Conservation (phyloP, 2,888 invertebrate genomes). For the Scrobipalpa costella region DNA sequence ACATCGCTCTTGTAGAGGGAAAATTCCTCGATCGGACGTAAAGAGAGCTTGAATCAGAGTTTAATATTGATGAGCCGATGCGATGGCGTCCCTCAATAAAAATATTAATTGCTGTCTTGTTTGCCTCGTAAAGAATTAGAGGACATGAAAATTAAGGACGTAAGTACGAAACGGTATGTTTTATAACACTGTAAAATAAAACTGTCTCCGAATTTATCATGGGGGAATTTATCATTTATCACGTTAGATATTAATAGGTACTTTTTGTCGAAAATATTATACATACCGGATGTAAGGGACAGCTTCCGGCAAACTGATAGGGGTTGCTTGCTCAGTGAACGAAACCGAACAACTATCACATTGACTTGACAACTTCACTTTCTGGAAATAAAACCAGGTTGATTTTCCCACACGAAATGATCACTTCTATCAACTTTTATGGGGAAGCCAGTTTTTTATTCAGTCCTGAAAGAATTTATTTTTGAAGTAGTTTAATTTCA, state of each 20-base stretch:
- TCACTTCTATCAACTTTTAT: too few species aligned
- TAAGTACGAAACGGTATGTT: constrained; percentile 19
- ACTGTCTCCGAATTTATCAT: not conserved
- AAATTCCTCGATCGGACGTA: constrained; percentile 58
- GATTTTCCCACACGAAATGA: too few species aligned
- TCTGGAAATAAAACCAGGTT: too few species aligned
- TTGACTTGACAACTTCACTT: too few species aligned
- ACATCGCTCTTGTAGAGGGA: constrained; percentile 21
- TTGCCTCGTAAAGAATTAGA: constrained; percentile 64
- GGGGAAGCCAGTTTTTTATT: too few species aligned
- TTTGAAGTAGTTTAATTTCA: too few species aligned
- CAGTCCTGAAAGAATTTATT: too few species aligned
- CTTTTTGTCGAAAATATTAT: not conserved
- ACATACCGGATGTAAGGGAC: too few species aligned
- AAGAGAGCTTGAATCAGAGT: constrained; percentile 58
- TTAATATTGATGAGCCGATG: constrained; percentile 71
- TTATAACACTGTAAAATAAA: constrained; percentile 22
- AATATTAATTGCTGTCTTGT: constrained; percentile 73
- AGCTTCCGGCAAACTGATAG: too few species aligned
- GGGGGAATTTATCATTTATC: not conserved
- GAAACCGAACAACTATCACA: too few species aligned
- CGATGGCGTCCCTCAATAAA: constrained; percentile 62
- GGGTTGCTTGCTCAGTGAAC: too few species aligned
- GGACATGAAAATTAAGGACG: constrained; percentile 56
- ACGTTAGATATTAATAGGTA: too few species aligned